These are phyloP conservation scores for Engraulis encrasicolus DNA, from an alignment of 2,113 vertebrate genomes.

Conservation along the genomic window DNA sequence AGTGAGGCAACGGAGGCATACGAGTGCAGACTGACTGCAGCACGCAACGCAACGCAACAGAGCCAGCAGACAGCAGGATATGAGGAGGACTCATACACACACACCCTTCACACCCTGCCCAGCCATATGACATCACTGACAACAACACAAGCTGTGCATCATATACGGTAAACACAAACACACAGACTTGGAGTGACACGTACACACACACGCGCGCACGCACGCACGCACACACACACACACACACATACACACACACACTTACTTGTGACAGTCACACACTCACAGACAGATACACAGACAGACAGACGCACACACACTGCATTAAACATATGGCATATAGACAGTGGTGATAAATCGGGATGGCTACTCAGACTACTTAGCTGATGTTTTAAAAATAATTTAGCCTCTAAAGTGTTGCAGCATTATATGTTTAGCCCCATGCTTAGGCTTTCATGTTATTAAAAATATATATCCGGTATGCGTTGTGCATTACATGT, in stretches of 20 bases:
- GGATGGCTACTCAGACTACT: background rate
- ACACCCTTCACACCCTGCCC: background rate
- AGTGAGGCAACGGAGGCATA: too few species aligned
- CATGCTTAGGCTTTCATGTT: too few species aligned
- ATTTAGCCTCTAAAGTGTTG: background rate
- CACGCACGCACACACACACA: background rate
- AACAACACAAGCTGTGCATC: slow-evolving; percentile 30
- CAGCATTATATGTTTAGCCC: background rate
- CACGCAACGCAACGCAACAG: too few species aligned
- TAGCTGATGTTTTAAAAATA: background rate
- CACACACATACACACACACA: background rate
- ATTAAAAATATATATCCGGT: too few species aligned
- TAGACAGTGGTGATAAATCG: background rate
- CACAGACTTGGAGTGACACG: background rate
- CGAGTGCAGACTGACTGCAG: too few species aligned
- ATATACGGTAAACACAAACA: background rate
- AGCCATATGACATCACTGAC: slow-evolving; percentile 31
- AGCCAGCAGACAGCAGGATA: background rate
- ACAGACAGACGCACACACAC: slow-evolving; percentile 8
- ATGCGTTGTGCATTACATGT: too few species aligned
- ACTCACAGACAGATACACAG: background rate
- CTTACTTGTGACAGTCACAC: background rate
- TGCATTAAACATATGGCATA: background rate
- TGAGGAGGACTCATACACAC: background rate
- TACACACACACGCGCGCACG: background rate